These are phyloP conservation scores for Ammodytes dubius DNA, from an alignment of 2,113 vertebrate genomes.

Conservation along the genomic window DNA sequence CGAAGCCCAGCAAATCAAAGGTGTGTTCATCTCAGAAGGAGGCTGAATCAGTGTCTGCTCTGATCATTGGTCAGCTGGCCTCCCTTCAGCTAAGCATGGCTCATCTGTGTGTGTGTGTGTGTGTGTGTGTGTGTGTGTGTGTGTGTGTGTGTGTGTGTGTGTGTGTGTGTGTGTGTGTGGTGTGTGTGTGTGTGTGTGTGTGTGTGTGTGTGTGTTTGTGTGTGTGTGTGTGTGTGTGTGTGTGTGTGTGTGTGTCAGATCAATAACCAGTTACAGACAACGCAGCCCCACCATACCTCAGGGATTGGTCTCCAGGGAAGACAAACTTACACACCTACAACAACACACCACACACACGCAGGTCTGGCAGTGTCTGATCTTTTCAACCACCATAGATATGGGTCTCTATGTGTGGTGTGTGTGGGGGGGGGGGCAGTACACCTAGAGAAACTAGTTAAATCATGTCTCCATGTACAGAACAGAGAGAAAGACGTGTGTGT, in stretches of 20 bases:
- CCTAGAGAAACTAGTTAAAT: slow-evolving; percentile 19
- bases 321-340: slow-evolving; percentile 18
- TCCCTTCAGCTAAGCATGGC: slow-evolving; percentile 43
- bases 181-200: slow-evolving; percentile 29
- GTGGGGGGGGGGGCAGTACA: not conserved
- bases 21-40: slow-evolving; percentile 43
- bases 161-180: slow-evolving; percentile 13
- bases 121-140: slow-evolving; percentile 15
- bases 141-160: slow-evolving; percentile 33
- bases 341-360: slow-evolving; percentile 6
- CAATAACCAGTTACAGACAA: slow-evolving; percentile 70
- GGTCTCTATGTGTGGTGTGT: slow-evolving; percentile 18
- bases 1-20: slow-evolving; percentile 49
- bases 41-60: slow-evolving; percentile 53
- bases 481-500: not conserved
- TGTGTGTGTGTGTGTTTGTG: slow-evolving; percentile 9
- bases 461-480: slow-evolving; percentile 24
- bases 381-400: slow-evolving; percentile 30
- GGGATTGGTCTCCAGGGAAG: slow-evolving; percentile 7
- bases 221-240: slow-evolving; percentile 28
- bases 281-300: slow-evolving; percentile 47
- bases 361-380: slow-evolving; percentile 19
- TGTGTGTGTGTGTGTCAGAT: slow-evolving; percentile 56
- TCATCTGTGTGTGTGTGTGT: slow-evolving; percentile 27
- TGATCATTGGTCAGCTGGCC: slow-evolving; percentile 55